These are phyloP conservation scores for Phataginus tricuspis DNA, from an alignment of 2,797 vertebrate genomes.

Conservation along the genomic window DNA sequence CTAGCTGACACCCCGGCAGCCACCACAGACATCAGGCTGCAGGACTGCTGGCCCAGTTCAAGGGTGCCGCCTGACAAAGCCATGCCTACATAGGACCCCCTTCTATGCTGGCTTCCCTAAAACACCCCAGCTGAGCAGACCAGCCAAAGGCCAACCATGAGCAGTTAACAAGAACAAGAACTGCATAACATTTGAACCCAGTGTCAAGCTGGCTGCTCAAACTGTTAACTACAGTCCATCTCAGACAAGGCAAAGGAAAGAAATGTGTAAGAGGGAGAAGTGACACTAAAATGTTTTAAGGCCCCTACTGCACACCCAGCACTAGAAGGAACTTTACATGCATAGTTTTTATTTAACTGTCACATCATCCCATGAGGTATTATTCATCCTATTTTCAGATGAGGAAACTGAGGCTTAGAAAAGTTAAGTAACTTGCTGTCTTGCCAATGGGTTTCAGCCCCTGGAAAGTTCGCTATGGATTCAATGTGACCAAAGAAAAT, in stretches of 20 bases:
- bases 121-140: background rate
- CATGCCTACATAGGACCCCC: background rate
- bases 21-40: accelerated
- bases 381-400: background rate
- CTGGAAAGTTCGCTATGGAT: too few species aligned
- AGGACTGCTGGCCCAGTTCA: background rate
- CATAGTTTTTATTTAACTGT: background rate
- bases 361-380: background rate
- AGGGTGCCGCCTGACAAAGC: background rate
- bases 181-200: background rate
- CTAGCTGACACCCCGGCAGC: background rate
- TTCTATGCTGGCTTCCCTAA: background rate
- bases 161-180: background rate
- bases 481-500: too few species aligned
- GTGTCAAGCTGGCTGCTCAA: background rate
- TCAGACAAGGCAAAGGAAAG: background rate
- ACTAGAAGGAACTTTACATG: background rate
- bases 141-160: background rate
- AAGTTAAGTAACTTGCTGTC: background rate
- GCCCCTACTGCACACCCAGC: background rate
- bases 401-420: background rate
- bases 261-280: background rate
- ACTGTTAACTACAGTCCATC: background rate
- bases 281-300: background rate
- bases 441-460: too few species aligned